A percentile compares a stretch with the other conserved stretches of the same genome.
These are phyloP conservation scores for Patella caerulea DNA, from an alignment of 2,888 invertebrate genomes.

Conservation along the genomic window DNA sequence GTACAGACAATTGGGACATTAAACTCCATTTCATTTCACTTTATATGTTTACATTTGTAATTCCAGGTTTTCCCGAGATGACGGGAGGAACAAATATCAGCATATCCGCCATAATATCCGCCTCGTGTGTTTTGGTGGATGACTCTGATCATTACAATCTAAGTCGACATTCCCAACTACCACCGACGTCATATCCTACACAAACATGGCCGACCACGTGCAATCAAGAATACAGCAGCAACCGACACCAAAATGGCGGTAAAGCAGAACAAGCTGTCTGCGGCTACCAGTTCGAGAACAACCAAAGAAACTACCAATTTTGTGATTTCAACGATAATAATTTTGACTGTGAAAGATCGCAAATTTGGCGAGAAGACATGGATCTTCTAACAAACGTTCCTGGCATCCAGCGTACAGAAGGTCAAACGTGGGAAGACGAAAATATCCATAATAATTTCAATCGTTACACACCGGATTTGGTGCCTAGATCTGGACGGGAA, in stretches of 20 bases:
- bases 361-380: too few species aligned
- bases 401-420: too few species aligned
- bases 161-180: neutral
- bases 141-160: slow-evolving; percentile 14
- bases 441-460: too few species aligned
- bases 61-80: too few species aligned
- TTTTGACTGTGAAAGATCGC: too few species aligned
- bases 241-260: slow-evolving; percentile 14
- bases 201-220: slow-evolving; percentile 1
- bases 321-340: neutral
- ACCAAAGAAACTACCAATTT: neutral
- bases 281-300: neutral
- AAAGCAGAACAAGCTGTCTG: slow-evolving; percentile 4
- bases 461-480: too few species aligned
- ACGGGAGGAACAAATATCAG: slow-evolving; percentile 22
- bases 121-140: slow-evolving; percentile 36
- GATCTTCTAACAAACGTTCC: too few species aligned
- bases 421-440: too few species aligned
- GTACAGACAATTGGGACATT: too few species aligned
- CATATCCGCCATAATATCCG: slow-evolving; percentile 38
- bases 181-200: slow-evolving; percentile 19
- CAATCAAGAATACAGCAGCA: slow-evolving; percentile 13
- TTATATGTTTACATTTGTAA: too few species aligned
- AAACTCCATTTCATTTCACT: too few species aligned
- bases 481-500: too few species aligned